Conservation (phyloP, 2,888 invertebrate genomes). For the Agapostemon virescens region DNA sequence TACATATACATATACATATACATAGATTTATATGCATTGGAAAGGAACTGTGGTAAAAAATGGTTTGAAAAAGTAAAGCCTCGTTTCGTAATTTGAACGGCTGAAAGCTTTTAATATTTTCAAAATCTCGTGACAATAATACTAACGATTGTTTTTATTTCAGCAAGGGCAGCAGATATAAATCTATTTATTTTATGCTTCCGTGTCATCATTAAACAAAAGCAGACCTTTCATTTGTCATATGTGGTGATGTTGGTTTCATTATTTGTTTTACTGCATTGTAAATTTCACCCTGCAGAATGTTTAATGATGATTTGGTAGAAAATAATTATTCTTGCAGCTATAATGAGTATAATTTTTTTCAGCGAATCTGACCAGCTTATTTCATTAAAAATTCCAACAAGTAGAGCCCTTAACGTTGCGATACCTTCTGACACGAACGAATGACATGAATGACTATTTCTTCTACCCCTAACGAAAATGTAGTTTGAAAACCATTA, state of each 20-base stretch:
- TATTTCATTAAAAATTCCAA: constrained; percentile 69
- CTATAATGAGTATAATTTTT: constrained; percentile 74
- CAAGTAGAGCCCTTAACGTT: constrained; percentile 70
- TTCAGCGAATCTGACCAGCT: constrained; percentile 69
- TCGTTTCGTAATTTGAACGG: constrained; percentile 69
- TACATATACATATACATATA: too few relatives aligned
- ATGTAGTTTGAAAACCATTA: constrained; percentile 68
- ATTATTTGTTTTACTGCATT: background rate
- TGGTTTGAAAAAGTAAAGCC: constrained; percentile 45
- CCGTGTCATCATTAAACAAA: constrained; percentile 71
- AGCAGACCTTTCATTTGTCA: constrained; percentile 8
- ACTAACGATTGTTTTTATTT: constrained; percentile 73
- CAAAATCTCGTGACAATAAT: constrained; percentile 59
- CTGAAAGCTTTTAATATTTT: constrained; percentile 62
- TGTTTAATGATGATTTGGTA: constrained; percentile 68
- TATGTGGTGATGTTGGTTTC: background rate
- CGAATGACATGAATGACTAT: constrained; percentile 68
- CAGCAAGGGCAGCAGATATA: constrained; percentile 75
- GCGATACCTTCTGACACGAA: constrained; percentile 68
- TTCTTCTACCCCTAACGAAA: constrained; percentile 69
- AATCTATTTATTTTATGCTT: constrained; percentile 64
- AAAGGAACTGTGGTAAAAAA: constrained; percentile 22
- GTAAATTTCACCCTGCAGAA: background rate
- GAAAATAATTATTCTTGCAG: constrained; percentile 73
- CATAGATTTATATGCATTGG: constrained; percentile 16